Evolutionary conservation across 2,888 invertebrate species (phyloP).

Genomic region (Perdita meconis): DNA sequence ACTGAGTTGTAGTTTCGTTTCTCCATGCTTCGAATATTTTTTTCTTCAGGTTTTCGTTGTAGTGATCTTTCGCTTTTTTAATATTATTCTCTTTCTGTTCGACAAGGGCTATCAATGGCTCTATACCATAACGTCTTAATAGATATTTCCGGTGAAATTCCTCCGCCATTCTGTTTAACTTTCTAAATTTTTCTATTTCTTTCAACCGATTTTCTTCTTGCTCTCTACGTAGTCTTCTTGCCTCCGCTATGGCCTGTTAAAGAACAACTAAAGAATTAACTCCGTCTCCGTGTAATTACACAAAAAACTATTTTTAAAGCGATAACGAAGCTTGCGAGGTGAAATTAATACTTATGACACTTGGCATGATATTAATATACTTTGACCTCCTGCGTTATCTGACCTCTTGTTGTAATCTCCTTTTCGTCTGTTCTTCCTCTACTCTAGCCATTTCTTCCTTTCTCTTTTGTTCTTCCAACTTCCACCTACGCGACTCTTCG

Average conservation of each 20-base stretch:
- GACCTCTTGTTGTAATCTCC: slow-evolving; percentile 83
- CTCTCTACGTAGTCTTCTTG: slow-evolving; percentile 74
- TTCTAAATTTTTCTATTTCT: slow-evolving; percentile 72
- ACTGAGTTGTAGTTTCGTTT: slow-evolving; percentile 80
- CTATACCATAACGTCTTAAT: slow-evolving; percentile 73
- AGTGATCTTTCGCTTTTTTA: slow-evolving; percentile 86
- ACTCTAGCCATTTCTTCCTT: slow-evolving; percentile 80
- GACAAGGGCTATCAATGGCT: slow-evolving; percentile 73
- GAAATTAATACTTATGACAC: slow-evolving; percentile 44
- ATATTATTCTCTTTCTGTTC: slow-evolving; percentile 67
- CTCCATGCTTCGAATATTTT: slow-evolving; percentile 85
- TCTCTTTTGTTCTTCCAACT: slow-evolving; percentile 84
- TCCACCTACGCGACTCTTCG: slow-evolving; percentile 78
- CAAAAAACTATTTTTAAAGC: slow-evolving; percentile 29
- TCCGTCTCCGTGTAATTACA: background rate
- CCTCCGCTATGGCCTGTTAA: slow-evolving; percentile 75
- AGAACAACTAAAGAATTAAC: slow-evolving; percentile 19
- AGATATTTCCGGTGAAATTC: slow-evolving; percentile 76
- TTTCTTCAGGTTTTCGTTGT: slow-evolving; percentile 85
- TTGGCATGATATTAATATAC: slow-evolving; percentile 52
- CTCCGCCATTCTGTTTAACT: slow-evolving; percentile 72
- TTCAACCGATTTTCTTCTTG: slow-evolving; percentile 71
- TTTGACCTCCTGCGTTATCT: slow-evolving; percentile 72
- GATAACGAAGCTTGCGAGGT: slow-evolving; percentile 47
- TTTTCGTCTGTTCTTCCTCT: slow-evolving; percentile 83